These are phyloP conservation scores for Rhadinocentrus ornatus DNA, from an alignment of 2,797 vertebrate genomes.

Conservation along the genomic window DNA sequence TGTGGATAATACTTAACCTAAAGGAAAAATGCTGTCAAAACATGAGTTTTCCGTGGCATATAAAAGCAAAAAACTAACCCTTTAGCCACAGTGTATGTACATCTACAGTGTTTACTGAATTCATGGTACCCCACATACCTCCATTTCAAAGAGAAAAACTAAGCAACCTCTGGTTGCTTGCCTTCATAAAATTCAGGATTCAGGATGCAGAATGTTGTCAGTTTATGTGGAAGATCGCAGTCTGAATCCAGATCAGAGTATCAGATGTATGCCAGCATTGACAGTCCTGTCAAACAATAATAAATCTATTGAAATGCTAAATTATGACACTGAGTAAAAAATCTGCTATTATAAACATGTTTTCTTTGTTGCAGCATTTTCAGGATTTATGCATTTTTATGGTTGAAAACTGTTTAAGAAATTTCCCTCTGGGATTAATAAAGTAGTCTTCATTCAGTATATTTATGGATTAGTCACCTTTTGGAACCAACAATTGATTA, in stretches of 20 bases:
- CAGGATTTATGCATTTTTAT: not conserved
- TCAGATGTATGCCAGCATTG: conserved; percentile 6
- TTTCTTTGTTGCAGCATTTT: not conserved
- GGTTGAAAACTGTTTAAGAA: not conserved
- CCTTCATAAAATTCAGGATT: no score
- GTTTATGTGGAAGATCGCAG: not conserved
- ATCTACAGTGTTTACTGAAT: no score
- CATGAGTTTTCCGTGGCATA: not conserved
- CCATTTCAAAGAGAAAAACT: no score
- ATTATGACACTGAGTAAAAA: not conserved
- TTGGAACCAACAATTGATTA: not conserved
- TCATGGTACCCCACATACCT: no score
- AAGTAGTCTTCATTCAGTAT: not conserved
- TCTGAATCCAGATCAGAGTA: not conserved
- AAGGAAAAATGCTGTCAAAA: conserved; percentile 13
- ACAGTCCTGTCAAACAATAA: not conserved
- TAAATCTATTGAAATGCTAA: not conserved
- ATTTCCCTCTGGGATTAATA: no score
- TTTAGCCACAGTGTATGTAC: not conserved
- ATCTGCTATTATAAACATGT: not conserved
- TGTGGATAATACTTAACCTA: conserved; percentile 40
- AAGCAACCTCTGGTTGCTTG: no score
- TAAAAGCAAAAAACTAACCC: not conserved
- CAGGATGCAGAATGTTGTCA: not conserved
- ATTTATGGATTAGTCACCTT: not conserved